A percentile compares a stretch with the other conserved stretches of the same genome.
phyloP scores from a whole-genome alignment of 2,113 vertebrate genomes.

The Neogale vison region DNA sequence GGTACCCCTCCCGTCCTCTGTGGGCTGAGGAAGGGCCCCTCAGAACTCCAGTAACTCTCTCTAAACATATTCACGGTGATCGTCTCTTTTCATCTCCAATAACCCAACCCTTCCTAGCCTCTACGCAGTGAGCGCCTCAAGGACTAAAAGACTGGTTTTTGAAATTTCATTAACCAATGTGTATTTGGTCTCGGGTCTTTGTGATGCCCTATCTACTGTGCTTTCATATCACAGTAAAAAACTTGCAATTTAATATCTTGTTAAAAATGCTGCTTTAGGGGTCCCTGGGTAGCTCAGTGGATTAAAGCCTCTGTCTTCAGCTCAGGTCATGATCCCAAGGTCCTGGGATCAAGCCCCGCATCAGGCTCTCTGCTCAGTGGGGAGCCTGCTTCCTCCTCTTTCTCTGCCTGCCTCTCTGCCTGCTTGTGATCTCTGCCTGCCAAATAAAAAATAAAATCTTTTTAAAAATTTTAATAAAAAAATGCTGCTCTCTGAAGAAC shows the following conservation, averaged over 20 bases:
- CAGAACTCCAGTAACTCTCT: background rate
- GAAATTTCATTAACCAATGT: background rate
- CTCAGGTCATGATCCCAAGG: too few relatives aligned
- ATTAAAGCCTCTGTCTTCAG: too few relatives aligned
- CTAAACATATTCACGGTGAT: too few relatives aligned
- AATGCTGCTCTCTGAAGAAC: background rate
- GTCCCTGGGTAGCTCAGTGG: too few relatives aligned
- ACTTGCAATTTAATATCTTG: background rate
- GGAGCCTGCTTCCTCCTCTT: too few relatives aligned
- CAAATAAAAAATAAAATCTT: too few relatives aligned
- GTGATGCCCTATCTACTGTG: background rate
- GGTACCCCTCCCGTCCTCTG: background rate
- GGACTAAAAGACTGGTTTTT: background rate
- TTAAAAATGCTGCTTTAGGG: background rate
- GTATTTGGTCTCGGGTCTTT: background rate
- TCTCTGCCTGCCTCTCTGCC: too few relatives aligned
- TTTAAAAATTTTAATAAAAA: too few relatives aligned
- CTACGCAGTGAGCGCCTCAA: background rate
- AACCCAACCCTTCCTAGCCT: background rate
- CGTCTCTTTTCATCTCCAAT: background rate
- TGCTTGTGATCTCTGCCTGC: too few relatives aligned
- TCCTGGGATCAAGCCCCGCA: too few relatives aligned
- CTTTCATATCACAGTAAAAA: background rate
- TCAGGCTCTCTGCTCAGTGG: too few relatives aligned
- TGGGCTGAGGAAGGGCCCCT: background rate